Evolutionary conservation across 2,113 vertebrate genomes (phyloP).

Genomic region (Collichthys lucidus): DNA sequence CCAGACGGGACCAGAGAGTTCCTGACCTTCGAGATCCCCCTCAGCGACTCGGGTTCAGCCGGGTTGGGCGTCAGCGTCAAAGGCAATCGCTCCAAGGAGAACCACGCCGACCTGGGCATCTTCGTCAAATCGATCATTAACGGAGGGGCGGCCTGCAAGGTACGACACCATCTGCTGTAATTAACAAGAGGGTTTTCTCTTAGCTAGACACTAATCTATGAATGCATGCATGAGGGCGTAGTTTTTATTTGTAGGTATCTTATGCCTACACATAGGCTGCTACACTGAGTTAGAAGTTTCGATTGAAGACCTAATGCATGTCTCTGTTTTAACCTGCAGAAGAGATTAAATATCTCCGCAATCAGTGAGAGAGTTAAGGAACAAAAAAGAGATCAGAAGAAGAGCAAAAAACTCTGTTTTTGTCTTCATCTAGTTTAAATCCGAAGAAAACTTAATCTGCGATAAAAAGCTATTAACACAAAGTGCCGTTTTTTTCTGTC

Average conservation of each 20-base stretch:
- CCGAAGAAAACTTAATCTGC: neutral
- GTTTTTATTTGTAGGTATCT: too few relatives aligned
- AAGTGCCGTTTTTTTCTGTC: constrained; percentile 9
- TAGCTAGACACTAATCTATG: too few relatives aligned
- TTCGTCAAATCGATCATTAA: constrained; percentile 99
- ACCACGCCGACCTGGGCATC: constrained; percentile 96
- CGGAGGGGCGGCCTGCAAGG: constrained; percentile 97
- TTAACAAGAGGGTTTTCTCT: neutral
- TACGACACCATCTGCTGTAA: constrained; percentile 44
- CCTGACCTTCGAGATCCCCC: constrained; percentile 96
- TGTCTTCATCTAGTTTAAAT: neutral
- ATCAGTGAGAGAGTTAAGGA: neutral
- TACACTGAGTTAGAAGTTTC: too few relatives aligned
- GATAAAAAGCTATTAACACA: constrained; percentile 33
- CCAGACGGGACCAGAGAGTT: constrained; percentile 96
- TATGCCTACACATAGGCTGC: too few relatives aligned
- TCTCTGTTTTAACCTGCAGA: neutral
- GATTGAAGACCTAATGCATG: too few relatives aligned
- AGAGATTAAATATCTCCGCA: neutral
- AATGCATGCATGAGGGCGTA: too few relatives aligned
- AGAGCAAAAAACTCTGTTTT: too few relatives aligned
- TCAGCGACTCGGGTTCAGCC: constrained; percentile 97
- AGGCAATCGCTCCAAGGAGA: constrained; percentile 98
- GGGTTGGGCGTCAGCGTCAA: constrained; percentile 98
- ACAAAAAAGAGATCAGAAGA: neutral